Conservation (phyloP, 2,113 vertebrate species). For the Glaucidium brasilianum region DNA sequence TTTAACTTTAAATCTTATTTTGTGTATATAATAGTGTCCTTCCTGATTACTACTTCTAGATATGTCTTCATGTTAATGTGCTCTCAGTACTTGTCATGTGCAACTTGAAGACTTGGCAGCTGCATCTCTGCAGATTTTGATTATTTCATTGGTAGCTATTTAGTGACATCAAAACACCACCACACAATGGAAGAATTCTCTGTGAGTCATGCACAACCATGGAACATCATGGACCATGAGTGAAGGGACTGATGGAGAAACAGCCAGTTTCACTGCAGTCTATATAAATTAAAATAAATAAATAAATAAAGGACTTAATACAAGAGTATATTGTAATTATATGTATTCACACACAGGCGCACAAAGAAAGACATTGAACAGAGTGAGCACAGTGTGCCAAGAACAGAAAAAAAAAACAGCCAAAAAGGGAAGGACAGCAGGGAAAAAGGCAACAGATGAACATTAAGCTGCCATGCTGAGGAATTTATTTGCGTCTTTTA, state of each 20-base stretch:
- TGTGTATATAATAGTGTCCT: background rate
- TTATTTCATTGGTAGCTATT: constrained; percentile 20
- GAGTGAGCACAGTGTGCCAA: constrained; percentile 76
- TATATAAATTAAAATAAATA: constrained; percentile 63
- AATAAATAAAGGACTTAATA: constrained; percentile 62
- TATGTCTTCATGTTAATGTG: background rate
- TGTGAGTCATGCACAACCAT: constrained; percentile 59
- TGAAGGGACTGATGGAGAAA: constrained; percentile 74
- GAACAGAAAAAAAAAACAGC: constrained; percentile 67
- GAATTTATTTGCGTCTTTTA: constrained; percentile 95
- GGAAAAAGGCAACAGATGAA: constrained; percentile 88
- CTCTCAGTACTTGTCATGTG: background rate
- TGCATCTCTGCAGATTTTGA: background rate
- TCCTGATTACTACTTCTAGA: background rate
- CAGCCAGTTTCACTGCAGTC: constrained; percentile 83
- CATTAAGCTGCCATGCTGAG: constrained; percentile 90
- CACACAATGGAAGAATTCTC: constrained; percentile 42
- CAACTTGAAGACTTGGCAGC: constrained; percentile 19
- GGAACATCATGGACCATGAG: constrained; percentile 56
- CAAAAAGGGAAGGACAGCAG: constrained; percentile 71
- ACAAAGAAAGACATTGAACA: constrained; percentile 76
- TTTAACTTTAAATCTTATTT: background rate
- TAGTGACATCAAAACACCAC: constrained; percentile 54
- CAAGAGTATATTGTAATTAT: constrained; percentile 71
- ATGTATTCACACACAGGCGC: constrained; percentile 74